Evolutionary conservation across 1,140 invertebrate genomes (phyloP).

Genomic region (Stegodyphus mimosarum): DNA sequence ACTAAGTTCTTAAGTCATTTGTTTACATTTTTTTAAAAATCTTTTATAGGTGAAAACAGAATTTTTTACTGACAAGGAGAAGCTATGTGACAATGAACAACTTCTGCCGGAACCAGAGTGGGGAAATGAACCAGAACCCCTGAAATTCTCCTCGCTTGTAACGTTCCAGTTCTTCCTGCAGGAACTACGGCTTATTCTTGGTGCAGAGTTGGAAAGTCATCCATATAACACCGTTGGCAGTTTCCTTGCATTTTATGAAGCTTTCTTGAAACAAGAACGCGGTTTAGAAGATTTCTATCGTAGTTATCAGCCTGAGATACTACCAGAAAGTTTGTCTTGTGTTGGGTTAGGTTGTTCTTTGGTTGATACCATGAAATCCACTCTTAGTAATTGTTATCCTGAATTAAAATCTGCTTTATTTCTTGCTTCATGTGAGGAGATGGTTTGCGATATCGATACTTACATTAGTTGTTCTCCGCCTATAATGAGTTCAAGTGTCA

Average conservation of each 20-base stretch:
- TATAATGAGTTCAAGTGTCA: constrained; percentile 72
- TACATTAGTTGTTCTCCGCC: constrained; percentile 64
- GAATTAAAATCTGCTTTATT: constrained; percentile 73
- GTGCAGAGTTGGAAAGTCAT: constrained; percentile 78
- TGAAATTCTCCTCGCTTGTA: constrained; percentile 62
- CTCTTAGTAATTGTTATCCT: constrained; percentile 74
- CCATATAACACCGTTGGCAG: constrained; percentile 88
- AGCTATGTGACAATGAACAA: background rate
- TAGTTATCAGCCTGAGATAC: constrained; percentile 81
- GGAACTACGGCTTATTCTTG: constrained; percentile 79
- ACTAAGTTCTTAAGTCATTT: too few relatives aligned
- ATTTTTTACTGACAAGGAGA: background rate
- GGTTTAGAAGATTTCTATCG: constrained; percentile 77
- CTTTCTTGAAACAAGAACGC: constrained; percentile 71
- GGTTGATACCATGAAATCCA: constrained; percentile 71
- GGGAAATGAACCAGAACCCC: constrained; percentile 68
- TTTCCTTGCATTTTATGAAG: constrained; percentile 72
- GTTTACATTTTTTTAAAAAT: background rate
- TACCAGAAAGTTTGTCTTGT: constrained; percentile 83
- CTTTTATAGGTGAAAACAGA: constrained; percentile 28
- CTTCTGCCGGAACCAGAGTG: constrained; percentile 79
- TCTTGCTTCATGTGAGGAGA: constrained; percentile 88
- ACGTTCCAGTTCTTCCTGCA: constrained; percentile 78
- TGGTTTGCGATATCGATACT: constrained; percentile 64
- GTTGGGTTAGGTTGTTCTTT: constrained; percentile 87